Evolutionary conservation across 2,888 invertebrate species (phyloP).

Genomic region (Euplagia quadripunctaria): DNA sequence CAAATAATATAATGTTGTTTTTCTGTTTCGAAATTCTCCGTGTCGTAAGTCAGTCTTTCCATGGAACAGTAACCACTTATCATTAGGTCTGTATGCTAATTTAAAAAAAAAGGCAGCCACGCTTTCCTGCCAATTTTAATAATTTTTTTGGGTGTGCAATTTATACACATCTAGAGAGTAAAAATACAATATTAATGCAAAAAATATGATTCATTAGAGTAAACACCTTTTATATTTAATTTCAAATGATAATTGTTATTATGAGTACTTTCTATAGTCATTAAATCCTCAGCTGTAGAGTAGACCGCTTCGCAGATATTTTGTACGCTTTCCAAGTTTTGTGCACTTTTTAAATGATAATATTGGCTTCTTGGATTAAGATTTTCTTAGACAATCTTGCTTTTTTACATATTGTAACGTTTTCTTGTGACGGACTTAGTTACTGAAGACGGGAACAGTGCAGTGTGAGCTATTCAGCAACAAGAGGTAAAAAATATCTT

Average conservation of each 20-base stretch:
- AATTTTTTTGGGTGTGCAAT: slow-evolving; percentile 1
- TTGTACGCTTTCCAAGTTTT: slow-evolving; percentile 14
- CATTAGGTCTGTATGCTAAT: background rate
- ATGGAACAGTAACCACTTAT: background rate
- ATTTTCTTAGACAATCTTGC: background rate
- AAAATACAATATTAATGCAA: slow-evolving; percentile 3
- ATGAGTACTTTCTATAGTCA: slow-evolving; percentile 12
- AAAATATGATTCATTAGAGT: slow-evolving; percentile 8
- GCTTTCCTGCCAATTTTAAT: slow-evolving; percentile 3
- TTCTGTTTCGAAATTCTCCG: background rate
- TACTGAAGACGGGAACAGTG: background rate
- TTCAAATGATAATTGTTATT: slow-evolving; percentile 15
- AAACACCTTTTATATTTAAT: slow-evolving; percentile 13
- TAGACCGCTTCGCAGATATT: slow-evolving; percentile 6
- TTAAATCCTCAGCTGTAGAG: slow-evolving; percentile 8
- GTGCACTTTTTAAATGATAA: background rate
- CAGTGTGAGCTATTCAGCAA: no score
- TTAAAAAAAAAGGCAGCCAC: background rate
- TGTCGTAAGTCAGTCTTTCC: background rate
- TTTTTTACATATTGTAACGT: background rate
- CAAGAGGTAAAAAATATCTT: no score
- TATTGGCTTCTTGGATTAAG: background rate
- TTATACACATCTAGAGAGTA: background rate
- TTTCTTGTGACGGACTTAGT: background rate
- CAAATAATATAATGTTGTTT: background rate